These are phyloP conservation scores for Callinectes sapidus DNA, from an alignment of 2,888 invertebrate species.

Conservation along the genomic window DNA sequence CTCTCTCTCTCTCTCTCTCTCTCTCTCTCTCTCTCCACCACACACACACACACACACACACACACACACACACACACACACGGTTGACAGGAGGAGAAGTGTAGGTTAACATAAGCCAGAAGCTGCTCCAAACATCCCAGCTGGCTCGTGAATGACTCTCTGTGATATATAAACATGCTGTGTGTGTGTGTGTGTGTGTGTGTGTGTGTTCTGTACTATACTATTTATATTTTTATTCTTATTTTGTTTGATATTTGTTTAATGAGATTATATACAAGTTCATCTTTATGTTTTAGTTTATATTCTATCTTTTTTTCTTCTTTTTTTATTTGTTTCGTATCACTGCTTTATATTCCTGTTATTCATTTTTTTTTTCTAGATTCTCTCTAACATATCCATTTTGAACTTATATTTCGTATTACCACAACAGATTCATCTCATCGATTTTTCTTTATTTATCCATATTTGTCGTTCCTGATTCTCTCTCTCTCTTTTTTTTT, in stretches of 20 bases:
- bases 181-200: slow-evolving; percentile 17
- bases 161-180: slow-evolving; percentile 17
- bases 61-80: slow-evolving; percentile 29
- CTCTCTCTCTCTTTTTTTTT: too few species aligned
- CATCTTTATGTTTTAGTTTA: neutral
- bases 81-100: neutral
- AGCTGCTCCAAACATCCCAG: neutral
- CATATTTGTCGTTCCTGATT: too few species aligned
- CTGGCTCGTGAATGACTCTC: slow-evolving; percentile 1
- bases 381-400: too few species aligned
- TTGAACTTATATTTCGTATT: too few species aligned
- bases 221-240: neutral
- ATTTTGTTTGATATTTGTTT: neutral
- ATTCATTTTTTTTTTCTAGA: too few species aligned
- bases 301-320: neutral
- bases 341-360: too few species aligned
- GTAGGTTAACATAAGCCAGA: neutral
- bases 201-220: neutral
- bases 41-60: slow-evolving; percentile 27
- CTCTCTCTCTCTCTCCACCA: neutral
- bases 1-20: neutral
- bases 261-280: neutral
- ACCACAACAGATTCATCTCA: too few species aligned
- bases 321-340: too few species aligned
- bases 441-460: too few species aligned